Evolutionary conservation across 1,140 invertebrate genomes (phyloP).

Genomic region (Acromyrmex echinatior): DNA sequence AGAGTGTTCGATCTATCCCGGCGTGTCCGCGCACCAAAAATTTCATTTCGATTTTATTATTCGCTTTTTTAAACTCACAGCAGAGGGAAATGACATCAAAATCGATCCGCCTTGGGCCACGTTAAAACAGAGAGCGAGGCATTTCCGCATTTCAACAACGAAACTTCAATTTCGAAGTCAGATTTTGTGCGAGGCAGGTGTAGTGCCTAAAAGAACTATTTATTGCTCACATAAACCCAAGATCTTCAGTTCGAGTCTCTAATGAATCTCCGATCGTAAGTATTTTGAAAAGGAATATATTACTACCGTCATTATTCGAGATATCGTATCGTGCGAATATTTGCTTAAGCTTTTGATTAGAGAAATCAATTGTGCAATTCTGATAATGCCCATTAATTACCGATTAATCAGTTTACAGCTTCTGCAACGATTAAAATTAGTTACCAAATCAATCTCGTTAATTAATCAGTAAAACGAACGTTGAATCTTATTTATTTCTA

Average conservation of each 20-base stretch:
- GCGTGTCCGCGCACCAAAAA: conserved; percentile 42
- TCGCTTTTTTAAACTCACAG: conserved; percentile 54
- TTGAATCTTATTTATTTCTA: neutral
- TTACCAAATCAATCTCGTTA: conserved; percentile 20
- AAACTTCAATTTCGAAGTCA: conserved; percentile 52
- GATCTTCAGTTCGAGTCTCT: neutral
- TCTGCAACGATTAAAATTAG: conserved; percentile 4
- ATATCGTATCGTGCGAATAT: neutral
- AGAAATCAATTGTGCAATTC: conserved; percentile 21
- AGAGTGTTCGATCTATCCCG: conserved; percentile 50
- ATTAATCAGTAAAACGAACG: conserved; percentile 27
- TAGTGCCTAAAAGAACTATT: conserved; percentile 10
- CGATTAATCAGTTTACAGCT: conserved; percentile 21
- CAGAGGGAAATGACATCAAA: conserved; percentile 50
- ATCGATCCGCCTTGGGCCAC: conserved; percentile 52
- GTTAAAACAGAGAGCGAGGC: conserved; percentile 57
- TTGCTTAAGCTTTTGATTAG: neutral
- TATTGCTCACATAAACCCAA: neutral
- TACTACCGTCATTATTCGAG: neutral
- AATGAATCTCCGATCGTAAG: neutral
- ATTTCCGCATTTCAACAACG: conserved; percentile 52
- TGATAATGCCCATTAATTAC: conserved; percentile 5
- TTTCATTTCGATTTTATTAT: conserved; percentile 63
- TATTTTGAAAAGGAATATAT: neutral
- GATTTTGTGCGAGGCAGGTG: conserved; percentile 25